Base-by-base conservation (phyloP, 1,140 invertebrate species). In the Zaprionus davidi region DNA sequence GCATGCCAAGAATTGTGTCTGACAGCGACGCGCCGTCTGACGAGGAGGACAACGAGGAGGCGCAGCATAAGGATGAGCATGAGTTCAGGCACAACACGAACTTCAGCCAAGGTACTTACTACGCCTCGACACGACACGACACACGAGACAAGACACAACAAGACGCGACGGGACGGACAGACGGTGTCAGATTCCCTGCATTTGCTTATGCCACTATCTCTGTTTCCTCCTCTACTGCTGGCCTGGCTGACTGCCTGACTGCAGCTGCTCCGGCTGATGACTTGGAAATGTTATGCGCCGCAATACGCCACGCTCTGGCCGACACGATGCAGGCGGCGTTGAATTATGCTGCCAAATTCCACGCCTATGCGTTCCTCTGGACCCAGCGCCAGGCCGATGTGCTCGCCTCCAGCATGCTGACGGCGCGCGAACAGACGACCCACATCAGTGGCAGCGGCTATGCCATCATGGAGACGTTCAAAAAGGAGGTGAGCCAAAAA, bases 381-480 rank as follows among this genome's bases (percentile, higher is more conserved):
- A 76, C 71, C 46, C 91, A 92, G 36, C 60, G 78, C 34, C 71
- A 73, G 26, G 60, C 76, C 58, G 83, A 79, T 24, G 87, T 91
- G 1, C 59, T 91, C 20, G 69, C 77, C 11, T 72, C 78, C 53
- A 81, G 79, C 64, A 76, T 88, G 71, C 72, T 73, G 58, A 71
- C 46, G 38, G 87, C 82, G 5, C 63, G 78, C 34, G 81, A 81
- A 24, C 85, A 83, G 58, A 76, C 91, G 49, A 75, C 66, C 36
- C 80, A 86, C 44, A 80, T 72, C 56, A 76, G 76, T 28, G 81
- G 67, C 36, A 71, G 71, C 2, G 90, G 90, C 68, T 91, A 82
- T 80, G 85, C 85, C 81, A 91, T 92, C 65, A 90, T 92, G 85
- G 91, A 92, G 70, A 82, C 85, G 49, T 91, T 92, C 51, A 92